Evolutionary conservation across 2,888 invertebrate species (phyloP), one percentile per base, ranked within the genome.

Genomic region (Orthonevra nobilis): DNA sequence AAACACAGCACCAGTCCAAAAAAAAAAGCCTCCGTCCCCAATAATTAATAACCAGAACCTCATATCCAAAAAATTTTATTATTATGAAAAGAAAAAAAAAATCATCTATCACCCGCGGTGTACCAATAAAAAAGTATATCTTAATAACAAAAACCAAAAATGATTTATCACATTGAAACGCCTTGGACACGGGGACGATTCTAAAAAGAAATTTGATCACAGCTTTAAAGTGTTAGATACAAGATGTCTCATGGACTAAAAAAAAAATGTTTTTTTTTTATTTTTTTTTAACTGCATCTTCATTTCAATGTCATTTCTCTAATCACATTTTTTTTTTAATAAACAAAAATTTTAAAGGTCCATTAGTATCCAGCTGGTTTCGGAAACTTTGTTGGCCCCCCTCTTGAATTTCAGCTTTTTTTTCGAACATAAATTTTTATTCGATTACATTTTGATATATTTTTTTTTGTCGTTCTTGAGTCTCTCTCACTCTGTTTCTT

Each of bases 201-300:
- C 19, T 26, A 15, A 19, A 20, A 36, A 28, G 40, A 52, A 60
- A 46, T 44, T 66, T 58, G 58, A 73, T 73, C 64, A 14, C 40
- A 56, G 14, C 36, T 48, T 63, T 32, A 34, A n/a, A 42, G 50
- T 48, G 3, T 42, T 23, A 58, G 56, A 42, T 50, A 48, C 61
- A 56, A 40, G 48, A 32, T 69, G 50, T 58, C 63, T 58, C 58
- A 4, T 23, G 5, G 23, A 63, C 34, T 30, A 44, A 44, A 40
- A 60, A 32, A 38, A 17, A 63, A 10, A 15, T 26, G n/a, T n/a
- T n/a, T n/a, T n/a, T n/a, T n/a, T n/a, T n/a, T n/a, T n/a, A n/a
- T n/a, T n/a, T n/a, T n/a, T n/a, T n/a, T 44, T 56, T 66, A 77
- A 77, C 77, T 72, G 72, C 77, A 77, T 77, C 77, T 77, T 60